A percentile compares a stretch with the other conserved stretches of the same genome.
These are phyloP conservation scores for Tapirus terrestris DNA, from an alignment of 2,113 vertebrate genomes.

Conservation along the genomic window DNA sequence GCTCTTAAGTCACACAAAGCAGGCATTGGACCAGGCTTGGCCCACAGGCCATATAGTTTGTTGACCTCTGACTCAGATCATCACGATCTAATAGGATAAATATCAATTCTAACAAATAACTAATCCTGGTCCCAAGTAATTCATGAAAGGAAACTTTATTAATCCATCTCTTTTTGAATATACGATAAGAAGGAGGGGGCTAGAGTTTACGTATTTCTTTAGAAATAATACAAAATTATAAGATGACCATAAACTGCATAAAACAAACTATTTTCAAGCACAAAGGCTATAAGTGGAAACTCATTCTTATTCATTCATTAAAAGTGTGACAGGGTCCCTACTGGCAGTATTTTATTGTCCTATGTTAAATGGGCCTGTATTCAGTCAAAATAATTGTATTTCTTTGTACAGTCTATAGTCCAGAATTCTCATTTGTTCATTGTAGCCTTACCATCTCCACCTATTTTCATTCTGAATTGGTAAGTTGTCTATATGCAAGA, in stretches of 20 bases:
- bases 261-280: neutral
- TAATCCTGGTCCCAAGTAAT: neutral
- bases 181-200: neutral
- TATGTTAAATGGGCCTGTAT: neutral
- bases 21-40: neutral
- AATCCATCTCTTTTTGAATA: neutral
- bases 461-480: neutral
- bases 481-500: neutral
- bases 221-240: slow-evolving; percentile 32
- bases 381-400: neutral
- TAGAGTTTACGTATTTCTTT: neutral
- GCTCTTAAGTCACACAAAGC: neutral
- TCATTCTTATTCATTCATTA: neutral
- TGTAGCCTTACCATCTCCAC: neutral
- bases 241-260: neutral
- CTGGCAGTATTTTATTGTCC: neutral
- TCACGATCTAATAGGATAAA: neutral
- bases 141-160: neutral
- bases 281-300: neutral
- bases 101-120: neutral
- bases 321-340: neutral
- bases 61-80: neutral
- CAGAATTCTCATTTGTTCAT: neutral
- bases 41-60: neutral
- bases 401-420: neutral